Evolutionary conservation across 2,888 invertebrate species (phyloP).

Genomic region (Apamea crenata): DNA sequence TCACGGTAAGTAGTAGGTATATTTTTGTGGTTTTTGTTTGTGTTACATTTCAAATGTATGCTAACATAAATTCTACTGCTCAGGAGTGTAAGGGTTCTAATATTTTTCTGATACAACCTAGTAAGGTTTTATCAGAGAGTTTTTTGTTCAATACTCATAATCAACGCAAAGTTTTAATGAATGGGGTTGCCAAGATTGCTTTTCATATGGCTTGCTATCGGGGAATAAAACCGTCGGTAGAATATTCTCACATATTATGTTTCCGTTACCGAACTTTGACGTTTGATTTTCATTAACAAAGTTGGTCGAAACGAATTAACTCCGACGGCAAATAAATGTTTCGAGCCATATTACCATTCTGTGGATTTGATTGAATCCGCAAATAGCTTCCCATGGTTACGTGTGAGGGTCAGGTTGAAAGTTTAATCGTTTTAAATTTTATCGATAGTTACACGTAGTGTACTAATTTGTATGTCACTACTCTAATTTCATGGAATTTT

Average conservation of each 20-base stretch:
- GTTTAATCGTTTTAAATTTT: slow-evolving; percentile 61
- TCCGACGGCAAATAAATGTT: slow-evolving; percentile 75
- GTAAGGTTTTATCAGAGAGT: neutral
- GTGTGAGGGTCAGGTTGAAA: slow-evolving; percentile 68
- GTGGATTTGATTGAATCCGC: slow-evolving; percentile 88
- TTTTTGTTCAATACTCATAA: slow-evolving; percentile 34
- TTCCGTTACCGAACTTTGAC: slow-evolving; percentile 56
- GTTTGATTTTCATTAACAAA: slow-evolving; percentile 69
- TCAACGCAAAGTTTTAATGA: slow-evolving; percentile 44
- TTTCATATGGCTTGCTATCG: slow-evolving; percentile 16
- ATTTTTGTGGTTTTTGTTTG: neutral
- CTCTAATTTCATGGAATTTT: slow-evolving; percentile 15
- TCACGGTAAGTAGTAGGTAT: neutral
- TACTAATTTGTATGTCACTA: neutral
- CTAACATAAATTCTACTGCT: neutral
- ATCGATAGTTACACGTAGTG: slow-evolving; percentile 54
- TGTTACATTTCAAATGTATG: neutral
- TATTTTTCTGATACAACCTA: too few relatives aligned
- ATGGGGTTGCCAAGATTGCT: slow-evolving; percentile 35
- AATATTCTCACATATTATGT: slow-evolving; percentile 47
- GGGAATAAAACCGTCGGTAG: slow-evolving; percentile 18
- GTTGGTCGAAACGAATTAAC: slow-evolving; percentile 68
- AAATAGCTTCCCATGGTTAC: slow-evolving; percentile 87
- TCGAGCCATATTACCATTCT: slow-evolving; percentile 83
- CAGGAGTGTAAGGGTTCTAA: too few relatives aligned